Percentiles rank a stretch among this genome's conserved stretches.
These are phyloP conservation scores for Drosophila conformis DNA, from an alignment of 2,888 invertebrate species.

Conservation along the genomic window DNA sequence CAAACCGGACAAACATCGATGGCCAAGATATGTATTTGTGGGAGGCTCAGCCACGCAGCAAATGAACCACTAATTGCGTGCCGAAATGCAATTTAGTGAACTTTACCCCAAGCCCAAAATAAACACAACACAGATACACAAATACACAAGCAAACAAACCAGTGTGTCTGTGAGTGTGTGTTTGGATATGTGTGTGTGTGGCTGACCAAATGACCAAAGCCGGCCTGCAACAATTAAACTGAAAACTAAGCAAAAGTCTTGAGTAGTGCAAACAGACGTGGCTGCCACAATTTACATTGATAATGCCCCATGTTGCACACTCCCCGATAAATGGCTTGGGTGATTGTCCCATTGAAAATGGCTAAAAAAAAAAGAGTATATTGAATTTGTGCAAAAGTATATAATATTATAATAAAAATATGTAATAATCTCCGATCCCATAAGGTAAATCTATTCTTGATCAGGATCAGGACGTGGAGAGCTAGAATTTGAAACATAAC, in stretches of 20 bases:
- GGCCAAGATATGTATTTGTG: conserved; percentile 29
- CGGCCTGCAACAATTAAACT: conserved; percentile 63
- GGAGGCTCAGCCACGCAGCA: conserved; percentile 69
- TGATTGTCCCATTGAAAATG: not conserved
- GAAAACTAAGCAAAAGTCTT: conserved; percentile 76
- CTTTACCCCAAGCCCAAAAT: conserved; percentile 60
- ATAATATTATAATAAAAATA: not conserved
- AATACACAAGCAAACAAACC: conserved; percentile 19
- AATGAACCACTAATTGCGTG: conserved; percentile 84
- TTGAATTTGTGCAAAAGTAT: not conserved
- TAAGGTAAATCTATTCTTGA: not conserved
- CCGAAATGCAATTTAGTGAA: conserved; percentile 84
- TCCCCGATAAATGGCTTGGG: not conserved
- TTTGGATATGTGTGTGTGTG: conserved; percentile 1
- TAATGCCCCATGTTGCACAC: conserved; percentile 33
- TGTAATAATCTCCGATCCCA: not conserved
- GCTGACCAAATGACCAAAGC: conserved; percentile 58
- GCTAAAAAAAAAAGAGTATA: not conserved
- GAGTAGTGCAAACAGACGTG: conserved; percentile 69
- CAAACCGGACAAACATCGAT: conserved; percentile 43
- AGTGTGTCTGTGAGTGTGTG: not conserved
- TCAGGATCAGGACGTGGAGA: not conserved
- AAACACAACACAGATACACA: conserved; percentile 26
- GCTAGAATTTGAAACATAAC: too few relatives aligned
- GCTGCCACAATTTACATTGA: conserved; percentile 56